A percentile compares a stretch with the other conserved stretches of the same genome.
These are phyloP conservation scores for Trichomycterus rosablanca DNA, from an alignment of 2,113 vertebrate species.

Conservation along the genomic window DNA sequence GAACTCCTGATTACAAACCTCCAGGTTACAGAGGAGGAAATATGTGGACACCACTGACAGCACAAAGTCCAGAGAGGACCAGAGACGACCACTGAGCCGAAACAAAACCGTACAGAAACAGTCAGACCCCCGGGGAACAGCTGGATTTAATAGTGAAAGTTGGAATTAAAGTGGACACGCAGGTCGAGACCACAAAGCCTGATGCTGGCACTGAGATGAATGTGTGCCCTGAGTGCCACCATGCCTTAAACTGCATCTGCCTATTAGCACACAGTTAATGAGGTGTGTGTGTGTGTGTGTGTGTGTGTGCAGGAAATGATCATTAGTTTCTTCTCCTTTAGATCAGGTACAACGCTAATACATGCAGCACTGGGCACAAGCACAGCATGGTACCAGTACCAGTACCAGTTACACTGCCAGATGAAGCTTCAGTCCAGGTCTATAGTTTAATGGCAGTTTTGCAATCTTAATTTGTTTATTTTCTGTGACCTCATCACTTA, in stretches of 20 bases:
- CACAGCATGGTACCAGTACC: too few species aligned
- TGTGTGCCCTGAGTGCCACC: neutral
- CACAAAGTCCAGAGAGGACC: neutral
- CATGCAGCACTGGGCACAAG: too few species aligned
- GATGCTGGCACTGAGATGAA: slow-evolving; percentile 4
- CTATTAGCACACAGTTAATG: slow-evolving; percentile 6
- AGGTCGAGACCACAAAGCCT: slow-evolving; percentile 1
- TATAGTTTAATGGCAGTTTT: too few species aligned
- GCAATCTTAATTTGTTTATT: too few species aligned
- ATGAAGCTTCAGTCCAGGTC: too few species aligned
- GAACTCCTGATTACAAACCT: too few species aligned
- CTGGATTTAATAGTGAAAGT: slow-evolving; percentile 8
- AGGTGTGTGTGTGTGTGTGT: slow-evolving; percentile 1
- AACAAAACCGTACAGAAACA: neutral
- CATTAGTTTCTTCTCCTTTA: slow-evolving; percentile 1
- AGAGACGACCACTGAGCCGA: neutral
- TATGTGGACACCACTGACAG: too few species aligned
- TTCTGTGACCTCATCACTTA: too few species aligned
- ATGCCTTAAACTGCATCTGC: neutral
- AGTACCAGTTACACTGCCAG: too few species aligned
- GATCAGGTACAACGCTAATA: slow-evolving; percentile 9
- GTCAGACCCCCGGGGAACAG: neutral
- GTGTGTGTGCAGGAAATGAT: slow-evolving; percentile 6
- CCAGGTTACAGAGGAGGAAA: too few species aligned
- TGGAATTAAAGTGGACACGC: slow-evolving; percentile 4